Evolutionary conservation across 2,888 invertebrate genomes (phyloP).

Genomic region (Scaptomyza flava): DNA sequence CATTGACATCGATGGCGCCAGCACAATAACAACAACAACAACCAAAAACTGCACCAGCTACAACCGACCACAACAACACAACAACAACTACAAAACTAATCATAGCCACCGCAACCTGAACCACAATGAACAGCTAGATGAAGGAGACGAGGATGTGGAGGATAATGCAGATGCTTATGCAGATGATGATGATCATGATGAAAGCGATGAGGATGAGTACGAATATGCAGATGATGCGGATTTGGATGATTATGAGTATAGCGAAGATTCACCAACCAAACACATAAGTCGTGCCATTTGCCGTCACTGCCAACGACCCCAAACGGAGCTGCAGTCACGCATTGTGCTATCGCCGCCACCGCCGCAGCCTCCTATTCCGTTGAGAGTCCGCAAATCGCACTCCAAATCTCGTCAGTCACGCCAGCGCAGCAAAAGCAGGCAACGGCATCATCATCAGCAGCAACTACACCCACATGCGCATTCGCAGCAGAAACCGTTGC

Average conservation of each 20-base stretch:
- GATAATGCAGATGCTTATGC: constrained; percentile 27
- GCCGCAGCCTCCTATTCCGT: constrained; percentile 3
- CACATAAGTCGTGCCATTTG: constrained; percentile 60
- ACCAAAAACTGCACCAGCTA: constrained; percentile 18
- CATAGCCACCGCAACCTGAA: constrained; percentile 34
- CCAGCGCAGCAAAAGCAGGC: constrained; percentile 66
- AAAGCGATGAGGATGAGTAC: not conserved
- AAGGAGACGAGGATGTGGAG: constrained; percentile 15
- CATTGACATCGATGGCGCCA: constrained; percentile 59
- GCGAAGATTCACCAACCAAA: not conserved
- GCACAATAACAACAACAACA: constrained; percentile 52
- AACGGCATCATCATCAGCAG: constrained; percentile 38
- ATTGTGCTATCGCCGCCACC: not conserved
- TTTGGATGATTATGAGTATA: constrained; percentile 5
- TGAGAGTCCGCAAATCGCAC: constrained; percentile 54
- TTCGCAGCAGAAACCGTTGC: constrained; percentile 14
- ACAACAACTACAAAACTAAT: constrained; percentile 33
- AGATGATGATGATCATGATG: constrained; percentile 18
- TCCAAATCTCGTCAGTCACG: constrained; percentile 63
- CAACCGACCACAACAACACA: constrained; percentile 31
- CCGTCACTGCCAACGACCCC: constrained; percentile 81
- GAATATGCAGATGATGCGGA: constrained; percentile 16
- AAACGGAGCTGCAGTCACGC: constrained; percentile 73
- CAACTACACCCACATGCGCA: constrained; percentile 40
- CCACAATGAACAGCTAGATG: constrained; percentile 14